These are phyloP conservation scores for Periphyllus acericola DNA, from an alignment of 2,888 invertebrate genomes.

Conservation along the genomic window DNA sequence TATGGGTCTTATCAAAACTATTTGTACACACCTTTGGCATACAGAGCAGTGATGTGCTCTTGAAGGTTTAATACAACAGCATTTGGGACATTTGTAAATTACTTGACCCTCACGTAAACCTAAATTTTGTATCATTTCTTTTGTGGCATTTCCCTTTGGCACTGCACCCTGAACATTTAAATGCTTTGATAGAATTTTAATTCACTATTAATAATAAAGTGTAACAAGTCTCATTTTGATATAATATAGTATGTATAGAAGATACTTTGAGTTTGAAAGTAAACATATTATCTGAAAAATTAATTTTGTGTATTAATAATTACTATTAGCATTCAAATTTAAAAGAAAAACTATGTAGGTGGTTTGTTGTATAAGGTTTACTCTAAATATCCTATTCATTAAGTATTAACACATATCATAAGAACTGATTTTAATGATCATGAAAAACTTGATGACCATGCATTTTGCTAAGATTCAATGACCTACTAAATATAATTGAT, in stretches of 20 bases:
- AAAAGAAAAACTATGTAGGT: neutral
- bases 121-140: conserved; percentile 94
- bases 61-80: conserved; percentile 95
- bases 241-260: neutral
- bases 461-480: neutral
- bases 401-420: neutral
- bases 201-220: neutral
- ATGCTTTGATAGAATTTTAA: neutral
- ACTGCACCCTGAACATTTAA: conserved; percentile 81
- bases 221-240: neutral
- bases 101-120: conserved; percentile 91
- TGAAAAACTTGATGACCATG: neutral
- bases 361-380: neutral
- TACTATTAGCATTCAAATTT: neutral
- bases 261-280: neutral
- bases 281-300: neutral
- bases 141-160: conserved; percentile 93
- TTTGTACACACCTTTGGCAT: conserved; percentile 77
- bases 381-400: neutral
- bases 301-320: neutral
- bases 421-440: neutral
- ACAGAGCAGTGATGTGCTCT: conserved; percentile 96
- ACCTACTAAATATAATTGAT: conserved; percentile 11
- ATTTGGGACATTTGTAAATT: conserved; percentile 95
- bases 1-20: neutral